Evolutionary conservation across 1,140 invertebrate genomes (phyloP).

Genomic region (Atta cephalotes): DNA sequence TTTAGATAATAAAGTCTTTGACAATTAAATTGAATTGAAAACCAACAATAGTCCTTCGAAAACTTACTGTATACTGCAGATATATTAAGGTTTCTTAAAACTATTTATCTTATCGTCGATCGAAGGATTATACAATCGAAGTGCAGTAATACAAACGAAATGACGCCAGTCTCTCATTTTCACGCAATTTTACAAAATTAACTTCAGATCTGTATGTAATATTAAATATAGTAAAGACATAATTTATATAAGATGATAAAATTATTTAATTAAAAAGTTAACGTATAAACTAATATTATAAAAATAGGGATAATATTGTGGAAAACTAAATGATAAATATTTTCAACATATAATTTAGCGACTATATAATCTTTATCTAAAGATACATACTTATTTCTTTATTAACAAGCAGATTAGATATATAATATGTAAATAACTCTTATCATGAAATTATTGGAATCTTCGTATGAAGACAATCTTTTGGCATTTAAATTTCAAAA

Average conservation of each 20-base stretch:
- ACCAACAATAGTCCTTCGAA: not conserved
- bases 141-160: slow-evolving; percentile 26
- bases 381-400: not conserved
- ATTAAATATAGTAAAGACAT: not conserved
- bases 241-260: not conserved
- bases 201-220: not conserved
- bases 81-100: slow-evolving; percentile 24
- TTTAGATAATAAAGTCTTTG: not conserved
- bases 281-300: slow-evolving; percentile 1
- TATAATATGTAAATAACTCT: slow-evolving; percentile 6
- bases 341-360: slow-evolving; percentile 7
- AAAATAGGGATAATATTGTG: not conserved
- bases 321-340: not conserved
- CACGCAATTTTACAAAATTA: not conserved
- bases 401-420: not conserved
- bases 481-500: slow-evolving; percentile 1
- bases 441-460: not conserved
- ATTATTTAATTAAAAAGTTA: slow-evolving; percentile 14
- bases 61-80: slow-evolving; percentile 20
- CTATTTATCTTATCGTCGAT: slow-evolving; percentile 9
- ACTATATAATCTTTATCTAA: not conserved
- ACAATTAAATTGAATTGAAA: not conserved
- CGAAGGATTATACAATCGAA: slow-evolving; percentile 6
- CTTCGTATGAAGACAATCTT: not conserved
- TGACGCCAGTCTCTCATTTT: not conserved